Conservation (phyloP, 2,797 vertebrate species). For the Catamblyrhynchus diadema region DNA sequence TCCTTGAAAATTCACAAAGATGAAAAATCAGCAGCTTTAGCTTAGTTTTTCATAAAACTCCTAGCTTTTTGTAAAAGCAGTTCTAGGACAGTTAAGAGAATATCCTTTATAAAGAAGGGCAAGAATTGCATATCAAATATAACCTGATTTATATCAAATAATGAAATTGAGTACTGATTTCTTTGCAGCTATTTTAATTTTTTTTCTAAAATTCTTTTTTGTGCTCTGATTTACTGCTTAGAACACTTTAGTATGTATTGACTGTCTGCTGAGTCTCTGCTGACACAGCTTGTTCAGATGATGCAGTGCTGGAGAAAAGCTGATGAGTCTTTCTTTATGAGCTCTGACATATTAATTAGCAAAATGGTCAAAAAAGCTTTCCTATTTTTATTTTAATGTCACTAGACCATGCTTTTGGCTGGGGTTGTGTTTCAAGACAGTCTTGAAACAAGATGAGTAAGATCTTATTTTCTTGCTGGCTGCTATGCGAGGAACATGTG, state of each 20-base stretch:
- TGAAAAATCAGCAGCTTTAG: neutral
- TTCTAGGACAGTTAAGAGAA: neutral
- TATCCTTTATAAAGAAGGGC: neutral
- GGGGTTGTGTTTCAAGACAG: neutral
- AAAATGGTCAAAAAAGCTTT: conserved; percentile 90
- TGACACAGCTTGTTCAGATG: conserved; percentile 83
- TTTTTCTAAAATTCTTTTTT: conserved; percentile 36
- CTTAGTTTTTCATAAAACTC: neutral
- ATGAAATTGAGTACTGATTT: neutral
- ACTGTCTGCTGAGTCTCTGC: conserved; percentile 84
- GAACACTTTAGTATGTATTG: conserved; percentile 86
- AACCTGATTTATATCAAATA: neutral
- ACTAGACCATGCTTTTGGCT: conserved; percentile 45
- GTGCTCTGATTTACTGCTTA: conserved; percentile 80
- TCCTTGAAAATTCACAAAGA: neutral
- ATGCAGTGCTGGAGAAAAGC: conserved; percentile 81
- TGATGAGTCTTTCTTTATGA: conserved; percentile 87
- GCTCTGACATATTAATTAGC: conserved; percentile 97
- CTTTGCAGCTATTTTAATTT: conserved; percentile 26
- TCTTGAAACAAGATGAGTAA: conserved; percentile 6
- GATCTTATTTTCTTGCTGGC: conserved; percentile 14
- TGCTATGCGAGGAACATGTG: neutral
- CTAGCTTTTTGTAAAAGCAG: neutral
- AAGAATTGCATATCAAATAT: neutral
- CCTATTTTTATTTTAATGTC: conserved; percentile 89